Evolutionary conservation across 2,113 vertebrate genomes (phyloP), one percentile per base, ranked within the genome.

Genomic region (Notarius quadriscutis): DNA sequence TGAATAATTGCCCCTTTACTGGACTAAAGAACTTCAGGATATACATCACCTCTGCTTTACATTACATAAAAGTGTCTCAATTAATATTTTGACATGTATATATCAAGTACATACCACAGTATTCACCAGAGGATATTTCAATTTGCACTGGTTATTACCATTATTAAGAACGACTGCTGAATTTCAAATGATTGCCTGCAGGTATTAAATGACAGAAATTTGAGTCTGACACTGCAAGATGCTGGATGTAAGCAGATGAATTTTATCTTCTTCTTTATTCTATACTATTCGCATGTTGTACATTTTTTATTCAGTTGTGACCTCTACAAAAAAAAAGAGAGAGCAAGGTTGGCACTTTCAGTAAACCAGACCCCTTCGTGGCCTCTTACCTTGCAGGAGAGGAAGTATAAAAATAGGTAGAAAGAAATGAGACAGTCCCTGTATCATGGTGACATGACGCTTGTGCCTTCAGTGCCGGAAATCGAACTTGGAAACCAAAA

Each of bases 401-500:
- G 86, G 51, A 30, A 84, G 72, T 22, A 87, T 77, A 58, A 89
- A 87, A 81, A 91, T 50, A 34, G 53, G 41, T 63, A 91, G 65
- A 75, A 75, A 87, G 41, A 91, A 81, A 79, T 53, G 80, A 74
- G 81, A 27, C 63, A 81, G 82, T 89, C 87, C 82, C 75, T 88
- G 53, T 53, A 86, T 69, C 91, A 92, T 92, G 81, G 27, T 91
- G 81, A 84, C 90, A 92, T 92, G 89, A 89, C 57, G 25, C 87
- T 86, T 50, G 15, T 15, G 57, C 55, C 58, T 84, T 79, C 83
- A 72, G 30, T 81, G 27, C 53, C 48, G 41, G 79, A 89, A 82
- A 87, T 84, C 41, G 50, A 30, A 75, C 41, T 69, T 63, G 30
- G 55, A 77, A 72, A 82, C 5, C 58, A 12, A n/a, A 71, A 51